Conservation (phyloP, 2,797 vertebrate genomes). For the Tragopan temminckii region DNA sequence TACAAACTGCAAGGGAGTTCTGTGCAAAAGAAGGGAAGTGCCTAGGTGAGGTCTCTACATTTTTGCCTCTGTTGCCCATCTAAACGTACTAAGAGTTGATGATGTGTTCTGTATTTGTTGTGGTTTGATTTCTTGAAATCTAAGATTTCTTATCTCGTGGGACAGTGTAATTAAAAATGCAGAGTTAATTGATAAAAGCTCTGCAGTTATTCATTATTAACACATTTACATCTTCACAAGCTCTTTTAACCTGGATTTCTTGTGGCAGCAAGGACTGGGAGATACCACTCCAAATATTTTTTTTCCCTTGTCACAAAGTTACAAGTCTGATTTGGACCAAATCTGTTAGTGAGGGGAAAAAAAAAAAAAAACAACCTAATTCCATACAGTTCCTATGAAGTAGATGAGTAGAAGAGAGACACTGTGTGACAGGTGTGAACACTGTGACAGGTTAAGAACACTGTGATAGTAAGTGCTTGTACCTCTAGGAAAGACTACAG, state of each 20-base stretch:
- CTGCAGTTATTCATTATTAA: neutral
- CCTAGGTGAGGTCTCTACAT: neutral
- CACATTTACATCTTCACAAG: neutral
- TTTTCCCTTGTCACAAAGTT: neutral
- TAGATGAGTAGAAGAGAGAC: neutral
- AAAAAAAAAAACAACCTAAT: too few relatives aligned
- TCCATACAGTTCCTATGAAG: neutral
- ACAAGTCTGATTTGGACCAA: neutral
- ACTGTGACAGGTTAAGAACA: too few relatives aligned
- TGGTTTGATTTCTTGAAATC: neutral
- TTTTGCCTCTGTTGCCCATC: neutral
- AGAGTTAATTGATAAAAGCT: neutral
- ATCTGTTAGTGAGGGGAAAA: fast-evolving
- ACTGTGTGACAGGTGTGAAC: too few relatives aligned
- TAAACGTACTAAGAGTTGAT: neutral
- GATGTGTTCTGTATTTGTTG: neutral
- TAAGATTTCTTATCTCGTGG: neutral
- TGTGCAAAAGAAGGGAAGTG: neutral
- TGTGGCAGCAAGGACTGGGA: neutral
- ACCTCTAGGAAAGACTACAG: neutral
- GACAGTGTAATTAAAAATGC: too few relatives aligned
- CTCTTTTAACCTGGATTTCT: neutral
- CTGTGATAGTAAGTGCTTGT: too few relatives aligned
- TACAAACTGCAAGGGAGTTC: too few relatives aligned
- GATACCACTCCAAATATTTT: fast-evolving